Conservation (phyloP, 2,797 vertebrate species). For the Tympanoctomys barrerae region DNA sequence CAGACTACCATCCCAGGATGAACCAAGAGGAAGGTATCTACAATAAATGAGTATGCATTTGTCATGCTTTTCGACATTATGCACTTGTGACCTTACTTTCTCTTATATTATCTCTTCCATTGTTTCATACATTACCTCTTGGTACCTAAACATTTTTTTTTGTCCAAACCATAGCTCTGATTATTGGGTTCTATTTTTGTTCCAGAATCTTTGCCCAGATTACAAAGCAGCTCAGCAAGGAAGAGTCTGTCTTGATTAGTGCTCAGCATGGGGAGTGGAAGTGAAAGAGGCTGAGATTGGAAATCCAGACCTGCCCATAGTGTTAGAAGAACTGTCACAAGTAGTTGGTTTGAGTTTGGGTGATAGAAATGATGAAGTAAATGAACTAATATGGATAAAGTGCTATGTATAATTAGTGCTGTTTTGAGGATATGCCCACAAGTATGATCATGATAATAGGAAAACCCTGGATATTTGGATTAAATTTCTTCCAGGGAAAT, state of each 20-base stretch:
- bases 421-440: background rate
- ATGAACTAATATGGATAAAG: background rate
- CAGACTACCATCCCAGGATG: background rate
- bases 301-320: background rate
- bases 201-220: background rate
- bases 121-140: background rate
- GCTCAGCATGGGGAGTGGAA: fast-evolving
- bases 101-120: background rate
- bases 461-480: background rate
- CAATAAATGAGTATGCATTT: background rate
- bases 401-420: background rate
- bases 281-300: background rate
- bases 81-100: background rate
- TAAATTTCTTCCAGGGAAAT: background rate
- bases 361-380: background rate
- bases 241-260: background rate
- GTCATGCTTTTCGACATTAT: background rate
- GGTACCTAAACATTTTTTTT: background rate
- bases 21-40: background rate
- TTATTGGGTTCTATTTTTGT: background rate
- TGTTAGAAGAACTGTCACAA: background rate
- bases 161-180: background rate
- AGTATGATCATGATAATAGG: background rate
- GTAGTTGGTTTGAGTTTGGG: background rate
- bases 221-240: background rate